Base-by-base conservation (phyloP, 2,113 vertebrate genomes). In the Siniperca knerii region DNA sequence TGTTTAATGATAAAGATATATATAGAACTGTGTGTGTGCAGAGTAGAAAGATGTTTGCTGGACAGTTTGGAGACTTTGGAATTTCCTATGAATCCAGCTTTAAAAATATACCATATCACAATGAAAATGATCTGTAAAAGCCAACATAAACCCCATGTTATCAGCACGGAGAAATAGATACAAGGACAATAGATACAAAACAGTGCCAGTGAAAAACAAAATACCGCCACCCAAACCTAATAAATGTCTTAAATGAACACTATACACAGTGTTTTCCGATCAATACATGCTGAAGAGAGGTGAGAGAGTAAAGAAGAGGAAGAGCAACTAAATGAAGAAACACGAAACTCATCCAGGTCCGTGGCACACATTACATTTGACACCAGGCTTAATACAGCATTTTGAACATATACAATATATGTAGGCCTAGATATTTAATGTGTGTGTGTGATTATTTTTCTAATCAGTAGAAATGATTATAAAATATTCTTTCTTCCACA, bases 1-100 rank as follows among this genome's bases (percentile, higher is more conserved):
- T 75, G 57, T 75, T 77, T 61, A 60, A 70, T 75, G 33, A 52
- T 62, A 9, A 13, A 64, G 44, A 75, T 7, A 37, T 35, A n/a
- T 29, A 29, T 29, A 29, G 29, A 37, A 64, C 15, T 42, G 71
- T n/a, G 35, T 58, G 50, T 23, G 29, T 40, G 52, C 9, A 46
- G 15, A 40, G 58, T 10, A 44, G 3, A 25, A 66, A 35, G n/a
- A 77, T 4, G 11, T 42, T 73, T 4, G 1, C 52, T 33, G 50
- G 50, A 57, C 64, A 23, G 50, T 40, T 1, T 40, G 23, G 33
- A 42, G 42, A 40, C 21, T 46, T 25, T 25, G 25, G 25, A 52
- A 16, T 50, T 62, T 2, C 18, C 6, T 29, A 16, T 2, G 15
- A n/a, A 48, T 10, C 29, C 18, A 62, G n/a, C 29, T 48, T 61